Percentiles rank a stretch among this genome's conserved stretches.
Conservation (phyloP, 2,113 vertebrate species). For the Falcunculus frontatus region DNA sequence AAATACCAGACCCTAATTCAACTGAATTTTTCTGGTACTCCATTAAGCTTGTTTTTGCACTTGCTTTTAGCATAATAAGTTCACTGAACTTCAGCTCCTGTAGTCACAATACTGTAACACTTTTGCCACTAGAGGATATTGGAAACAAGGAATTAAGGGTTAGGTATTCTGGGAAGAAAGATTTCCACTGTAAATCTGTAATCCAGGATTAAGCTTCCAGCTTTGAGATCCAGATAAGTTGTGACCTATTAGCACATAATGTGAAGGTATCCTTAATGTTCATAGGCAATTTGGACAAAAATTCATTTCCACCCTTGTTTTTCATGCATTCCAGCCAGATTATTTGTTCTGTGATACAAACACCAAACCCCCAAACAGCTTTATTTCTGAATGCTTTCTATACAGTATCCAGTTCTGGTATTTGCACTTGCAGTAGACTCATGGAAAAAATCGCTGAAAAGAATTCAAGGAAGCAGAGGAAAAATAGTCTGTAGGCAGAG, state of each 20-base stretch:
- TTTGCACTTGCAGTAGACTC: neutral
- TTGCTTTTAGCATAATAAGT: neutral
- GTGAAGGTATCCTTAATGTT: neutral
- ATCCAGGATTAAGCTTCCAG: neutral
- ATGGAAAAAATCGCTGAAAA: neutral
- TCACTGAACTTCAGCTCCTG: neutral
- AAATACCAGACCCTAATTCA: neutral
- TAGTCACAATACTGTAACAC: neutral
- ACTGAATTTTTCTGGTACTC: neutral
- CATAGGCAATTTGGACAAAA: neutral
- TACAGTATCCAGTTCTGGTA: neutral
- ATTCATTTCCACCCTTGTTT: neutral
- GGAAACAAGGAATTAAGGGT: neutral
- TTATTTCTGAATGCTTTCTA: neutral
- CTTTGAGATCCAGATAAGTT: neutral
- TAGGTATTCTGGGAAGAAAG: neutral
- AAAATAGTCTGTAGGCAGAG: neutral
- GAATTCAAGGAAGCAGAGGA: neutral
- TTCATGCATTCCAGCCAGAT: neutral
- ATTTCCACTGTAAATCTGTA: neutral
- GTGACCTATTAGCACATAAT: neutral
- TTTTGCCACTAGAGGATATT: neutral
- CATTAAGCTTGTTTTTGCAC: neutral
- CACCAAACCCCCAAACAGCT: neutral
- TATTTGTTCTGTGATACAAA: neutral